These are phyloP conservation scores for Drosophila pullipes DNA, from an alignment of 2,888 invertebrate species.

Conservation along the genomic window DNA sequence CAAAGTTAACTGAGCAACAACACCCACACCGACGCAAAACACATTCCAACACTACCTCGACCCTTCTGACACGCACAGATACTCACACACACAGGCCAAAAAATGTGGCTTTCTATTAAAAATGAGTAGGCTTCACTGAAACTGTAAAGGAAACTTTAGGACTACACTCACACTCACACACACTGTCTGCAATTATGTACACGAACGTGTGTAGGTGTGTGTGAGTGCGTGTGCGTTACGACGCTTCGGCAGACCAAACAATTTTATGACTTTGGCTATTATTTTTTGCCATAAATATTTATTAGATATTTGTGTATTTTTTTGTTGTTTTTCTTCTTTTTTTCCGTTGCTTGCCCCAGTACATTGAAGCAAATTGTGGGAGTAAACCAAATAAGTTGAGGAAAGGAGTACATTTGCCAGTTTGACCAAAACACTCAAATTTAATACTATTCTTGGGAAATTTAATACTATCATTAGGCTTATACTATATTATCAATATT, in stretches of 20 bases:
- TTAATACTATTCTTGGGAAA: constrained; percentile 15
- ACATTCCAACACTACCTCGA: neutral
- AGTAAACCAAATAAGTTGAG: neutral
- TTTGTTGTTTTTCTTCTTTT: neutral
- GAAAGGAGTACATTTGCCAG: neutral
- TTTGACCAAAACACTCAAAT: constrained; percentile 16
- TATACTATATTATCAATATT: constrained; percentile 2
- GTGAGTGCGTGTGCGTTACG: constrained; percentile 5
- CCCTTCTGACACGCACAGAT: neutral
- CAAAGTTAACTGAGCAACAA: neutral
- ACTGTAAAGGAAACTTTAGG: constrained; percentile 42
- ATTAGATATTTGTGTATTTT: constrained; percentile 59
- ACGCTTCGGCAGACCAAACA: constrained; percentile 47
- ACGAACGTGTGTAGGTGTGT: constrained; percentile 11
- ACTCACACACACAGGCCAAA: constrained; percentile 2
- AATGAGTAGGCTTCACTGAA: constrained; percentile 41
- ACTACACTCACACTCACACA: constrained; percentile 11
- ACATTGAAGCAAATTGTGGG: constrained; percentile 21
- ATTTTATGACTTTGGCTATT: constrained; percentile 64
- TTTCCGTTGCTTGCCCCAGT: neutral
- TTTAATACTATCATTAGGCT: constrained; percentile 12
- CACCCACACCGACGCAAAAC: neutral
- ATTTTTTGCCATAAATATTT: constrained; percentile 73
- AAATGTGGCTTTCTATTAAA: constrained; percentile 57
- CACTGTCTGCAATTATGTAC: constrained; percentile 36